Base-by-base conservation (phyloP, 2,797 vertebrate genomes). In the Galaxias olidus region DNA sequence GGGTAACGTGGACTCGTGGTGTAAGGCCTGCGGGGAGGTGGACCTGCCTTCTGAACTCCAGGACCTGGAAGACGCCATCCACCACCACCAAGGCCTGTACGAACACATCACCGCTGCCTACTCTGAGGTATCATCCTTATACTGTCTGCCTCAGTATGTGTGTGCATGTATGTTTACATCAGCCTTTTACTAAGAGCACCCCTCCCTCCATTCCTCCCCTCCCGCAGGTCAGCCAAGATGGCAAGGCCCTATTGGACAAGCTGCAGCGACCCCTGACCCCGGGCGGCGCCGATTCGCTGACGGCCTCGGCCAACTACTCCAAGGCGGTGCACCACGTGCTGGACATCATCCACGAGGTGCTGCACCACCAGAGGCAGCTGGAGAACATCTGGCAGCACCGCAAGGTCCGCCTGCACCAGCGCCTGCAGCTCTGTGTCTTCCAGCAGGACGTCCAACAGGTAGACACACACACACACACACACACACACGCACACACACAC, bases 1-100 rank as follows among this genome's bases (percentile, higher is more conserved):
- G 97, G 94, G 92, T 79, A 99, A 98, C 1, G 96, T 99, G 86
- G 97, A 99, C 86, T 93, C 96, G 0, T 99, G 98, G 98, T 98
- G 97, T 67, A 99, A 99, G 84, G 97, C 97, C 0, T 99, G 98
- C 6, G 96, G 98, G 0, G 96, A 99, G 66, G 96, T 98, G 55
- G 98, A 98, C 61, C 87, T 99, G 76, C 98, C 98, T 0, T 98
- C 98, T 0, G 98, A 99, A 80, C 93, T 99, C 8, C 98, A 98
- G 83, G 98, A 99, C 80, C 91, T 99, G 14, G 98, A 99, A 84
- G 98, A 98, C 0, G 96, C 94, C 69, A 99, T 99, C 66, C 98
- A 99, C 79, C 98, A 98, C 84, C 98, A 99, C 86, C 98, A 99
- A 88, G 97, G 96, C 59, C 92, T 99, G 63, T 99, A 98, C 9